phyloP scores from a whole-genome alignment of 2,113 vertebrate species.

The Leucoraja erinaceus region DNA sequence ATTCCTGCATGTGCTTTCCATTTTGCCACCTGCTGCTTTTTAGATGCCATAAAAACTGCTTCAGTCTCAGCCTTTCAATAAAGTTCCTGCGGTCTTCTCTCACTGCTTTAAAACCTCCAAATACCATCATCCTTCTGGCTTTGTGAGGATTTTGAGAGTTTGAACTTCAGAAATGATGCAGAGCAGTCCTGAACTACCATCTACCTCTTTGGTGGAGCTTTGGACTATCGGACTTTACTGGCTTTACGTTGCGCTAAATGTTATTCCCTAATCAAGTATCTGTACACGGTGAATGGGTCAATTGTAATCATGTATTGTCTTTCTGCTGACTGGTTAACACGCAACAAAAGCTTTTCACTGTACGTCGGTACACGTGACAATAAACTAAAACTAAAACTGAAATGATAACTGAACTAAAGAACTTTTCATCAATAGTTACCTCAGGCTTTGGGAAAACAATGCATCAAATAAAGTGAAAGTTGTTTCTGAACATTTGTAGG shows the following conservation, averaged over 20 bases:
- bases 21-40: conserved; percentile 17
- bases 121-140: neutral
- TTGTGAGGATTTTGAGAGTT: neutral
- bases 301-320: no score
- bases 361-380: no score
- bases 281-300: no score
- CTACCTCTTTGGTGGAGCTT: no score
- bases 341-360: no score
- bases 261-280: no score
- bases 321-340: no score
- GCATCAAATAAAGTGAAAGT: neutral
- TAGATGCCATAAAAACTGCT: conserved; percentile 29
- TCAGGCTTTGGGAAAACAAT: neutral
- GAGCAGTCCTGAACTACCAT: no score
- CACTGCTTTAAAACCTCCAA: neutral
- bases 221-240: no score
- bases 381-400: no score
- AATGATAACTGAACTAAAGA: neutral
- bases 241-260: no score
- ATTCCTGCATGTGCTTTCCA: neutral
- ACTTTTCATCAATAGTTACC: neutral
- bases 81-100: neutral
- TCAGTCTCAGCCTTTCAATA: conserved; percentile 10
- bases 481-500: neutral
- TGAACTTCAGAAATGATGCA: neutral